Conservation (phyloP, 2,113 vertebrate genomes). For the Columba livia region DNA sequence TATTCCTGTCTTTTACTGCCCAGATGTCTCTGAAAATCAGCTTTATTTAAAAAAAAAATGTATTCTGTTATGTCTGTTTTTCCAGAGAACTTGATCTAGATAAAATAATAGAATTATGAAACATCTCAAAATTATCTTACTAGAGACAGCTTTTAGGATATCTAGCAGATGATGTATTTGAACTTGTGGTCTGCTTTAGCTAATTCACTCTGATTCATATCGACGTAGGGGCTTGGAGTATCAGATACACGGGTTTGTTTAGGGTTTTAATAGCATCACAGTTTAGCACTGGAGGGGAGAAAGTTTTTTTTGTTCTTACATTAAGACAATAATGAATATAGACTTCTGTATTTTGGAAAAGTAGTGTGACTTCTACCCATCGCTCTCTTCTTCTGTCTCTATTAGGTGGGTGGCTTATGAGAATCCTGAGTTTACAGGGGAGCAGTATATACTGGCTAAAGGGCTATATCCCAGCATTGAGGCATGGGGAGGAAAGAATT, state of each 20-base stretch:
- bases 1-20: background rate
- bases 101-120: background rate
- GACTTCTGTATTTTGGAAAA: background rate
- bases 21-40: background rate
- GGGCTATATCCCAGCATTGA: constrained; percentile 86
- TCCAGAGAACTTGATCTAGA: background rate
- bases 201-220: background rate
- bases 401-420: constrained; percentile 94
- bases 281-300: background rate
- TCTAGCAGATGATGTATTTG: background rate
- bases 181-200: background rate
- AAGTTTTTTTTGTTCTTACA: background rate
- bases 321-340: background rate
- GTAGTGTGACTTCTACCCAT: background rate
- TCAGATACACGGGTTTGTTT: background rate
- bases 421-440: constrained; percentile 88
- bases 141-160: background rate
- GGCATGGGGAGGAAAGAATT: constrained; percentile 87
- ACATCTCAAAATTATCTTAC: background rate
- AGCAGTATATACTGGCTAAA: constrained; percentile 90
- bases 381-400: background rate
- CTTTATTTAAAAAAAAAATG: background rate
- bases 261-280: background rate
- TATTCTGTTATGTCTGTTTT: background rate
- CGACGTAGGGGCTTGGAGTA: background rate